These are phyloP conservation scores for Saturnia pavonia DNA, from an alignment of 2,888 invertebrate genomes.

Conservation along the genomic window DNA sequence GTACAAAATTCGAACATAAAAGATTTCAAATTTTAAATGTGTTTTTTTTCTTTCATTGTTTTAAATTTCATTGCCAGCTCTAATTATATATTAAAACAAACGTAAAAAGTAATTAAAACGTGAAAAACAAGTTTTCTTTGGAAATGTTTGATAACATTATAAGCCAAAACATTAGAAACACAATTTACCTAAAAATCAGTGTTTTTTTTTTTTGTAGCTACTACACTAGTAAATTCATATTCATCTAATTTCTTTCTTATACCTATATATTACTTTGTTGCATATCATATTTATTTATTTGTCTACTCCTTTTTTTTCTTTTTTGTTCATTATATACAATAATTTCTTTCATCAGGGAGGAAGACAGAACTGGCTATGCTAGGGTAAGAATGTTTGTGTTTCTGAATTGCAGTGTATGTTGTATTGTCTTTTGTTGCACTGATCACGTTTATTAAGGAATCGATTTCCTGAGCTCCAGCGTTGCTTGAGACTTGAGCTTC, in stretches of 20 bases:
- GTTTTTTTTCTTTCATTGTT: neutral
- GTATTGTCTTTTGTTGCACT: slow-evolving; percentile 63
- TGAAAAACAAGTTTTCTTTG: neutral
- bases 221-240: neutral
- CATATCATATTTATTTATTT: slow-evolving; percentile 34
- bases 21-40: neutral
- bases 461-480: slow-evolving; percentile 36
- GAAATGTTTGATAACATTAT: neutral
- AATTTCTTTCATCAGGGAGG: slow-evolving; percentile 82
- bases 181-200: neutral
- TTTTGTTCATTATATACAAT: slow-evolving; percentile 48
- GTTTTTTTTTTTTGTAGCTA: neutral
- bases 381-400: slow-evolving; percentile 77
- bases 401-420: slow-evolving; percentile 70
- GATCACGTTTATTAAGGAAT: slow-evolving; percentile 39
- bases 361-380: slow-evolving; percentile 81
- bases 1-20: neutral
- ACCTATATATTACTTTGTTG: slow-evolving; percentile 29
- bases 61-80: neutral
- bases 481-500: slow-evolving; percentile 50
- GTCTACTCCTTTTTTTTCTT: slow-evolving; percentile 37
- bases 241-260: slow-evolving; percentile 15
- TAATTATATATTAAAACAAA: neutral
- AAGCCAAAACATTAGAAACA: slow-evolving; percentile 4
- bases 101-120: neutral